phyloP scores from a whole-genome alignment of 2,888 invertebrate species.

The Gryllus longicercus region DNA sequence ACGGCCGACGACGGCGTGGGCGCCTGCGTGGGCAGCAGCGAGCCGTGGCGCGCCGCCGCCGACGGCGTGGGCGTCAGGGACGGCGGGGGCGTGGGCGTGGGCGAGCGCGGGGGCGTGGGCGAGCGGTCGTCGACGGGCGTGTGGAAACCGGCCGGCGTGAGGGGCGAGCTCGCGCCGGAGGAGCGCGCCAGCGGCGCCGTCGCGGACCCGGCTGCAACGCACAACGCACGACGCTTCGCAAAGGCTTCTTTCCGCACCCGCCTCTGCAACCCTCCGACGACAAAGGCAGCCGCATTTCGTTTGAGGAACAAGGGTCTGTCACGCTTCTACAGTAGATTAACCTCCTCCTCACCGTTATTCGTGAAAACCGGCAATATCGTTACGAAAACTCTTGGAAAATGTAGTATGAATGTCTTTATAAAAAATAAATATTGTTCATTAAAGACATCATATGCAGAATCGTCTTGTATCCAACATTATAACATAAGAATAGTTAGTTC shows the following conservation, averaged over 20 bases:
- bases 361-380: no score
- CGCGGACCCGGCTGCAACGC: not conserved
- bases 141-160: slow-evolving; percentile 69
- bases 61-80: slow-evolving; percentile 51
- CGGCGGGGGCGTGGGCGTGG: slow-evolving; percentile 56
- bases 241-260: not conserved
- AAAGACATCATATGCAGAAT: no score
- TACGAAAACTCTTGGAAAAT: no score
- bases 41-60: slow-evolving; percentile 47
- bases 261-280: not conserved
- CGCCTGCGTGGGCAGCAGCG: slow-evolving; percentile 49
- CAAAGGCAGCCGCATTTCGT: no score
- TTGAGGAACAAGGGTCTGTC: no score
- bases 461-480: no score
- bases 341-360: no score
- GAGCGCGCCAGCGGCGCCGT: slow-evolving; percentile 34
- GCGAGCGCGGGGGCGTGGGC: slow-evolving; percentile 68
- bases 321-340: no score
- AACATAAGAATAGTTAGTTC: no score
- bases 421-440: no score
- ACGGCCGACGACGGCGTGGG: slow-evolving; percentile 70
- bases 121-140: slow-evolving; percentile 70
- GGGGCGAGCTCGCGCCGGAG: slow-evolving; percentile 53
- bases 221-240: not conserved
- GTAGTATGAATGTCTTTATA: no score